Evolutionary conservation across 2,797 vertebrate species (phyloP).

Genomic region (Hapalemur alaotrensis): DNA sequence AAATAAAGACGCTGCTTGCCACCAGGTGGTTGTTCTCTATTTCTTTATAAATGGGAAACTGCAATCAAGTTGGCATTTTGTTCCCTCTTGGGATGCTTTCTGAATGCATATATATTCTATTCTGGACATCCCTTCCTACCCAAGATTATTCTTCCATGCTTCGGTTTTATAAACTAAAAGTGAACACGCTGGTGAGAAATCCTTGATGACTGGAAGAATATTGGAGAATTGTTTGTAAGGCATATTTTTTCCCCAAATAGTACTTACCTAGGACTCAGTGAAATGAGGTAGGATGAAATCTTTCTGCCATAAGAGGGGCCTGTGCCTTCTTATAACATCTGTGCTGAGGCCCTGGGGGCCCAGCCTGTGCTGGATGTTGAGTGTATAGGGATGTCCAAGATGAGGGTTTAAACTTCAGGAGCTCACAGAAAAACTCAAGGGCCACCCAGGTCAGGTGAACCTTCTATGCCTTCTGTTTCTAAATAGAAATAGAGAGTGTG

Average conservation of each 20-base stretch:
- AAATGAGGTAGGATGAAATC: background rate
- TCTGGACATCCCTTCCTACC: fast-evolving
- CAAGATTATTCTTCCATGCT: background rate
- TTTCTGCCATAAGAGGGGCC: background rate
- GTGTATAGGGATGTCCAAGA: background rate
- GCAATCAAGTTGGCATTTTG: background rate
- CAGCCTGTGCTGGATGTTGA: background rate
- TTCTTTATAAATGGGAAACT: background rate
- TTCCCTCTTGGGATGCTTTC: background rate
- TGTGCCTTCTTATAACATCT: background rate
- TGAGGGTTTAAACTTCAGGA: background rate
- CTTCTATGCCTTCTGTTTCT: background rate
- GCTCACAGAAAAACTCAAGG: fast-evolving
- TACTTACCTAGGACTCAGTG: background rate
- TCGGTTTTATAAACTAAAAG: background rate
- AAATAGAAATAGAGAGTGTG: background rate
- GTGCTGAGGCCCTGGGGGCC: too few species aligned
- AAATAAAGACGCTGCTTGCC: background rate
- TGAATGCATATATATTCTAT: background rate
- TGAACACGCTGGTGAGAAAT: background rate
- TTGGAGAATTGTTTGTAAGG: background rate
- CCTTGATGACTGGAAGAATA: background rate
- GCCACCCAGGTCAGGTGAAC: too few species aligned
- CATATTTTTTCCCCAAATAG: background rate
- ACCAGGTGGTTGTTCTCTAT: background rate